Conservation (phyloP, 2,797 vertebrate species). For the Ataeniobius toweri region DNA sequence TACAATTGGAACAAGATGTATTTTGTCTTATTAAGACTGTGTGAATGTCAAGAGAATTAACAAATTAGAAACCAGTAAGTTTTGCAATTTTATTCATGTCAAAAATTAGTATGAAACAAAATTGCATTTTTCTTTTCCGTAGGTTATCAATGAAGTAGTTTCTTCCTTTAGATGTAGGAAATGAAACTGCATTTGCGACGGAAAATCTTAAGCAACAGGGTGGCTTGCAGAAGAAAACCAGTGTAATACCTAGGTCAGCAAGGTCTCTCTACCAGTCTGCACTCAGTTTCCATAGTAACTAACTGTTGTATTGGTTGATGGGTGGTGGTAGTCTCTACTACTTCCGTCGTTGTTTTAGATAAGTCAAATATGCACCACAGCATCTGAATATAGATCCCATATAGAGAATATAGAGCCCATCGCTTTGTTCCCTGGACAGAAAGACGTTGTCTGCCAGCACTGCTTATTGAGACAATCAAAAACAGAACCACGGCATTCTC, state of each 20-base stretch:
- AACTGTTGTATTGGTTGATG: too few relatives aligned
- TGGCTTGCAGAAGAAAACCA: not conserved
- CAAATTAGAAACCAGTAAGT: not conserved
- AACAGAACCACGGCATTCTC: too few relatives aligned
- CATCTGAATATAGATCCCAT: too few relatives aligned
- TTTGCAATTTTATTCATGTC: too few relatives aligned
- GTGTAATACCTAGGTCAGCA: not conserved
- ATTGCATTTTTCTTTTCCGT: not conserved
- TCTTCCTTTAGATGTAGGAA: not conserved
- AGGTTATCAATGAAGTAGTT: not conserved
- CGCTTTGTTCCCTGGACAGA: too few relatives aligned
- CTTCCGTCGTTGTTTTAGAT: too few relatives aligned
- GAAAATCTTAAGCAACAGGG: not conserved
- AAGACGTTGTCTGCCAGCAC: too few relatives aligned
- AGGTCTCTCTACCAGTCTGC: not conserved
- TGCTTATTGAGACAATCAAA: too few relatives aligned
- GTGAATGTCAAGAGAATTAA: not conserved
- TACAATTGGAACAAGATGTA: not conserved
- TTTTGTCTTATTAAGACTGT: not conserved
- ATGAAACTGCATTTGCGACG: not conserved
- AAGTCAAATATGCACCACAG: too few relatives aligned
- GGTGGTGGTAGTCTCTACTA: too few relatives aligned
- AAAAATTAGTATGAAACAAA: too few relatives aligned
- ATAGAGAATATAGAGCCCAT: too few relatives aligned
- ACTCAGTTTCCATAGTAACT: not conserved